A percentile compares a stretch with the other conserved stretches of the same genome.
phyloP scores from a whole-genome alignment of 2,113 vertebrate species.

The Dasyprocta punctata region DNA sequence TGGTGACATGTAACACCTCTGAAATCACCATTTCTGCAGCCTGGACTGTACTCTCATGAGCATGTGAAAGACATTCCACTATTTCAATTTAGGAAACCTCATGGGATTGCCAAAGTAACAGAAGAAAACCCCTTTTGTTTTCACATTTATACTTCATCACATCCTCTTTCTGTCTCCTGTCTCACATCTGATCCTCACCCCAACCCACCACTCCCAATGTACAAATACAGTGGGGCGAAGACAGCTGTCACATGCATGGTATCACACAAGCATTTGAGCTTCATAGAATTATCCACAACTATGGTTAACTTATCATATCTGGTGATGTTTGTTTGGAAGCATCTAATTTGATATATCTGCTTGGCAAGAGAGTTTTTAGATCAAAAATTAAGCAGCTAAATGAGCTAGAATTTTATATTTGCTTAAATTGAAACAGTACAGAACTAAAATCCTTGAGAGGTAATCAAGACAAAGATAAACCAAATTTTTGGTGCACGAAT shows the following conservation, averaged over 20 bases:
- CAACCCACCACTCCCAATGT: not conserved
- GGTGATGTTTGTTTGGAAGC: not conserved
- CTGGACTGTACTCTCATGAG: not conserved
- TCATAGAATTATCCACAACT: not conserved
- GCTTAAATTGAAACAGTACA: constrained; percentile 34
- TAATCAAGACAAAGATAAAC: constrained; percentile 14
- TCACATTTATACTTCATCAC: not conserved
- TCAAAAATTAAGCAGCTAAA: constrained; percentile 47
- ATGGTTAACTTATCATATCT: not conserved
- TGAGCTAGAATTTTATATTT: constrained; percentile 23
- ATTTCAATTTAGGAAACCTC: constrained; percentile 14
- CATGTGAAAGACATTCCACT: not conserved
- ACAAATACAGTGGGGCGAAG: not conserved
- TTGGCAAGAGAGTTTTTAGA: not conserved
- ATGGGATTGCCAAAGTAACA: not conserved
- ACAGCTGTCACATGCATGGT: not conserved
- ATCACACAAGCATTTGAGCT: not conserved
- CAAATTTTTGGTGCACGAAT: not conserved
- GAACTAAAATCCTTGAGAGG: constrained; percentile 20
- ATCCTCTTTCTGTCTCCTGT: not conserved
- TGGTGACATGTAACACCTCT: not conserved
- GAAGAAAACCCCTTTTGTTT: not conserved
- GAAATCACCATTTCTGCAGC: not conserved
- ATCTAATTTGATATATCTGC: constrained; percentile 8
- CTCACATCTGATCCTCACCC: not conserved